A percentile compares a stretch with the other conserved stretches of the same genome.
phyloP scores from a whole-genome alignment of 2,113 vertebrate genomes.

The Trichomycterus rosablanca region DNA sequence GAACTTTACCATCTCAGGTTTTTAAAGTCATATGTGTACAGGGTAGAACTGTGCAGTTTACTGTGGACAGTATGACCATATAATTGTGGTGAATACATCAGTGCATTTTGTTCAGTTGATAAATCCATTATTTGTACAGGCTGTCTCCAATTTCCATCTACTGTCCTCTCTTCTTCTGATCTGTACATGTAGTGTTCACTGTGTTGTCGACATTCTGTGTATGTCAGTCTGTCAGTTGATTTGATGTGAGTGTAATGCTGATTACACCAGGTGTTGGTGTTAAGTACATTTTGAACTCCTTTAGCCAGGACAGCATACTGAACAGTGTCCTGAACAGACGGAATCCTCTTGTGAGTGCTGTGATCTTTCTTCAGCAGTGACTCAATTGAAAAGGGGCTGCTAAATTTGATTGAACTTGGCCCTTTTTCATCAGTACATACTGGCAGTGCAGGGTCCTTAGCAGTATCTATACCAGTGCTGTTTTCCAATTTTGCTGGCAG shows the following conservation, averaged over 20 bases:
- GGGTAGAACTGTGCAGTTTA: no score
- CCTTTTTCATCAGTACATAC: conserved; percentile 3
- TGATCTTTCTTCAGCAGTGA: conserved; percentile 55
- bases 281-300: no score
- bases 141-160: background rate
- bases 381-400: conserved; percentile 62
- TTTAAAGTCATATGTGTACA: background rate
- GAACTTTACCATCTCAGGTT: conserved; percentile 3
- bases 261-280: background rate
- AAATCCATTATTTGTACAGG: no score
- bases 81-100: no score
- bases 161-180: background rate
- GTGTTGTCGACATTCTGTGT: background rate
- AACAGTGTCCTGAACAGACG: background rate
- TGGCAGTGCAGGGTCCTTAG: background rate
- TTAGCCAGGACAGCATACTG: background rate
- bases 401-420: conserved; percentile 50
- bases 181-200: background rate
- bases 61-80: no score
- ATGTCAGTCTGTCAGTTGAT: no score
- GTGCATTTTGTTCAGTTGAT: no score
- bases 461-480: background rate
- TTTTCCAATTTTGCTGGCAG: conserved; percentile 8
- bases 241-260: background rate
- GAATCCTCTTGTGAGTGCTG: background rate